phyloP scores from a whole-genome alignment of 2,113 vertebrate genomes.

The Corythaixoides concolor region DNA sequence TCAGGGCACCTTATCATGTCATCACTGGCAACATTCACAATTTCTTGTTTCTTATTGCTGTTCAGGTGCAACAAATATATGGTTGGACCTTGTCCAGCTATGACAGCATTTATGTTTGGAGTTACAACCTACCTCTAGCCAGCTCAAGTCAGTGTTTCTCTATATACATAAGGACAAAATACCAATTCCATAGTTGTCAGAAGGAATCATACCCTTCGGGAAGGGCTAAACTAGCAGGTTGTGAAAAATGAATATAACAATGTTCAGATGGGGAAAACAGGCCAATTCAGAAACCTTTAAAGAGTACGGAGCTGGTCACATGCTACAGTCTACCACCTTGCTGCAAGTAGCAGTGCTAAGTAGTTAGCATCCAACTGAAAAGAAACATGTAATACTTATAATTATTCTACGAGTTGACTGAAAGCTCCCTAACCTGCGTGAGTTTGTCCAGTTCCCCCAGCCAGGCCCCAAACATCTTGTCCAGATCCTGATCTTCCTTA shows the following conservation, averaged over 20 bases:
- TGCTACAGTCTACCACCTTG: background rate
- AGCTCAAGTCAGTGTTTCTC: background rate
- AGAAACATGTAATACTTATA: background rate
- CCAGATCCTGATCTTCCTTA: constrained; percentile 97
- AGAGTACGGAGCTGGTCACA: background rate
- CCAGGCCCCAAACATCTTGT: constrained; percentile 99
- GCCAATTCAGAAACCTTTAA: background rate
- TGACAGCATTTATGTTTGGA: background rate
- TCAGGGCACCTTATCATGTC: background rate
- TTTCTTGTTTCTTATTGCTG: background rate
- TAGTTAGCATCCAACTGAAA: background rate
- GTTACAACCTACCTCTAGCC: background rate
- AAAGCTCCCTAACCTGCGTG: constrained; percentile 80
- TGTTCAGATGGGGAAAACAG: background rate
- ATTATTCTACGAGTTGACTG: background rate
- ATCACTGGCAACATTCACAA: background rate
- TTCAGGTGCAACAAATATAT: background rate
- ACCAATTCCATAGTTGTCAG: background rate
- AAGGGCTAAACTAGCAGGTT: background rate
- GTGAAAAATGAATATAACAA: background rate
- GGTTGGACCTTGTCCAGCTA: background rate
- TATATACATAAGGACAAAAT: background rate
- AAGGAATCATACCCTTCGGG: background rate
- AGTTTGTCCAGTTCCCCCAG: constrained; percentile 97
- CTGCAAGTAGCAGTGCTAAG: background rate